phyloP scores from a whole-genome alignment of 1,140 invertebrate genomes.

The Marisa cornuarietis region DNA sequence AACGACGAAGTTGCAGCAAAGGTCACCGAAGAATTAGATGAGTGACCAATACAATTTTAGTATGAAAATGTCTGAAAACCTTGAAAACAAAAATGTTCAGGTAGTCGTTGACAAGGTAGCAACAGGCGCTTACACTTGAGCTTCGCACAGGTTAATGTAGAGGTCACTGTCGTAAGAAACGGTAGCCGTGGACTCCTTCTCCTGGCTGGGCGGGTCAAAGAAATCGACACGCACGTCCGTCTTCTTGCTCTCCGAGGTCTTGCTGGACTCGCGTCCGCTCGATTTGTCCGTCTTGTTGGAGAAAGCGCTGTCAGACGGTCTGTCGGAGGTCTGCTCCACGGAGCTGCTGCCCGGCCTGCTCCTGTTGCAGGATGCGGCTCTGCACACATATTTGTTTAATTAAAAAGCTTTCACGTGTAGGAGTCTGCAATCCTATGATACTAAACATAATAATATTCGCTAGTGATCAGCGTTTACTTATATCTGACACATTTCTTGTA shows the following conservation, averaged over 20 bases:
- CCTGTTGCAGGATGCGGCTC: slow-evolving; percentile 28
- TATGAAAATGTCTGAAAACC: no score
- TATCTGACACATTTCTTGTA: no score
- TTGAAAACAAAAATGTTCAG: no score
- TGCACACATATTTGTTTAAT: background rate
- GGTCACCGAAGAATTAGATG: no score
- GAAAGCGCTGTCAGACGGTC: slow-evolving; percentile 47
- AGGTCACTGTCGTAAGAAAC: slow-evolving; percentile 62
- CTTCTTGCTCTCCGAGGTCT: slow-evolving; percentile 31
- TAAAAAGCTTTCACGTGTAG: background rate
- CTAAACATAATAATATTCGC: background rate
- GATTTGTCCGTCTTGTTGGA: slow-evolving; percentile 50
- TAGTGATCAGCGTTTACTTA: background rate
- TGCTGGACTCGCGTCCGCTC: slow-evolving; percentile 32
- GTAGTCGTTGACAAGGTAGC: background rate
- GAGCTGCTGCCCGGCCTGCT: slow-evolving; percentile 31
- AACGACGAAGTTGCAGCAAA: no score
- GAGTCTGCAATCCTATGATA: no score
- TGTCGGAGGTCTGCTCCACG: slow-evolving; percentile 26
- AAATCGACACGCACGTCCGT: slow-evolving; percentile 52
- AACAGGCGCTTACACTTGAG: slow-evolving; percentile 47
- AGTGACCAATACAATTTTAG: no score
- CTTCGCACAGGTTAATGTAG: slow-evolving; percentile 62
- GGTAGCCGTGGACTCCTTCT: slow-evolving; percentile 62
- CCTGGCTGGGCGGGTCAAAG: slow-evolving; percentile 61